phyloP scores from a whole-genome alignment of 2,888 invertebrate species.

The Cremastobaeus sp. region DNA sequence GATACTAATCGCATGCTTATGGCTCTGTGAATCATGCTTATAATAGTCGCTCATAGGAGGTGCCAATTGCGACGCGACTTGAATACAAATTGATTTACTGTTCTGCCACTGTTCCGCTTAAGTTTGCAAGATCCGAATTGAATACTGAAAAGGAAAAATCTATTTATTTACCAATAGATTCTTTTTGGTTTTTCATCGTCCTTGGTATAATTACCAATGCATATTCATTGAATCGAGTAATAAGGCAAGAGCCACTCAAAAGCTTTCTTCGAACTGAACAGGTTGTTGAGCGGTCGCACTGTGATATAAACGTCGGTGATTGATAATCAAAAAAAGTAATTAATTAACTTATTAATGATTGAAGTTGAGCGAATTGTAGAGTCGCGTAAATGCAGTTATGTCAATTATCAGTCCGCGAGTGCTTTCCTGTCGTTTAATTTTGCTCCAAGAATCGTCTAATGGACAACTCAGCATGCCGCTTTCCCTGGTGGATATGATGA shows the following conservation, averaged over 20 bases:
- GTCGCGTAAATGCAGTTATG: constrained; percentile 60
- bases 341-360: constrained; percentile 58
- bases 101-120: constrained; percentile 52
- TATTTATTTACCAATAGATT: not conserved
- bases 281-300: not conserved
- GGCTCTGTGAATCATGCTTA: constrained; percentile 52
- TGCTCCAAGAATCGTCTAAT: constrained; percentile 51
- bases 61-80: constrained; percentile 60
- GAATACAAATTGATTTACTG: constrained; percentile 61
- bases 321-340: constrained; percentile 47
- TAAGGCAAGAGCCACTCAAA: no score
- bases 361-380: constrained; percentile 58
- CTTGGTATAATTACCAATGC: no score
- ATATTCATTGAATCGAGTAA: no score
- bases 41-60: constrained; percentile 59
- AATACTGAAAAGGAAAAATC: no score
- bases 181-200: no score
- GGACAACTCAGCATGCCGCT: constrained; percentile 50
- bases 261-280: not conserved
- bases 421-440: constrained; percentile 56
- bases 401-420: constrained; percentile 52
- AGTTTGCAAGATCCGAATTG: constrained; percentile 27
- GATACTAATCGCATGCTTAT: constrained; percentile 48
- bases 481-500: constrained; percentile 60
- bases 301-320: constrained; percentile 41